Conservation (phyloP, 2,113 vertebrate species). For the Spilogale gracilis region DNA sequence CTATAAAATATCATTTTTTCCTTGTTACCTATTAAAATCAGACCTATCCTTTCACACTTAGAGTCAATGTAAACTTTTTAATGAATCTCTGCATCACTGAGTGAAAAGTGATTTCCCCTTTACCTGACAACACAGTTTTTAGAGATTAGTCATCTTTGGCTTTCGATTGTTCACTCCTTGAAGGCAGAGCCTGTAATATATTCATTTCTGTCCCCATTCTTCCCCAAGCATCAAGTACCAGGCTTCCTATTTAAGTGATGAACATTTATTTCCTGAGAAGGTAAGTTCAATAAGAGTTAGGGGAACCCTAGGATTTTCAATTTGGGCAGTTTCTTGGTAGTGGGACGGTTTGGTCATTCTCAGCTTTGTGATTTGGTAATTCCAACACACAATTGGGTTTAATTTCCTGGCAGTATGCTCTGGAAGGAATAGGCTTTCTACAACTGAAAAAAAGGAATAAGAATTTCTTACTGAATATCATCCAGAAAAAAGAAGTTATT, state of each 20-base stretch:
- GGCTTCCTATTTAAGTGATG: neutral
- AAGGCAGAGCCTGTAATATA: neutral
- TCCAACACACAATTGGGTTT: neutral
- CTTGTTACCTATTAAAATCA: neutral
- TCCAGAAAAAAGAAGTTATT: neutral
- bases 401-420: neutral
- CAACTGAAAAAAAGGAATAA: neutral
- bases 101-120: neutral
- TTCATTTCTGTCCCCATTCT: neutral
- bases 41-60: neutral
- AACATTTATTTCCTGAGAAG: neutral
- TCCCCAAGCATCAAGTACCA: neutral
- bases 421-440: neutral
- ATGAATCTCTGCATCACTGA: neutral
- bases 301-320: neutral
- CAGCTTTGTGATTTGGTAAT: neutral
- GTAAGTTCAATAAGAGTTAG: neutral
- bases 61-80: neutral
- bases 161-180: neutral
- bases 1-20: neutral
- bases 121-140: neutral
- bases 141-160: neutral
- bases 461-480: neutral
- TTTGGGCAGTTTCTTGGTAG: neutral
- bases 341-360: neutral